Evolutionary conservation across 2,797 vertebrate genomes (phyloP), one percentile per base, ranked within the genome.

Genomic region (Rhinophrynus dorsalis): DNA sequence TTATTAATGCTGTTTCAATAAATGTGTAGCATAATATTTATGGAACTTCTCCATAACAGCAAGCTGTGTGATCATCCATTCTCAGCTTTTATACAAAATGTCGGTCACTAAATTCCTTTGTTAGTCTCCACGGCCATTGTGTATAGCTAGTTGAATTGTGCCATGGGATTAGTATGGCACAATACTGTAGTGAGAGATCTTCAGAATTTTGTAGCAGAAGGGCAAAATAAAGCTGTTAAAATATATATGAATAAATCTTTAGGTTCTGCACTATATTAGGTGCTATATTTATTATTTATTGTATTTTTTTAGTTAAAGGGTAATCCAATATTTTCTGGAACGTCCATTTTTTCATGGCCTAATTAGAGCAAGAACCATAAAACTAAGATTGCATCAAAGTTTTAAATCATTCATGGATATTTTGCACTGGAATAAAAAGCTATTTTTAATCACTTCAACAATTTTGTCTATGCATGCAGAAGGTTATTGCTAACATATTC

Each of bases 361-460:
- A 66, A 67, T 73, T 73, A 66, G 33, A 73, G 62, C 62, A 59
- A 66, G 52, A 38, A 51, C 62, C 45, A 55, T 44, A 67, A 60
- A 52, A 60, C 61, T 52, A 59, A 73, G 47, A 51, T 62, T 66
- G 70, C 70, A 44, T 59, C 62, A 59, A 51, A 52, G 70, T 54
- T 60, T 63, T 73, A 73, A 73, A 73, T 73, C 62, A 73, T 73
- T 66, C 62, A 73, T 73, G 62, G 62, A 52, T 73, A 73, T 67
- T 73, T 55, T 60, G 62, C 55, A 66, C 45, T 52, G 47, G 47
- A 73, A 73, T 67, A 73, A 67, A 73, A 73, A 66, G 55, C 61
- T 65, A 65, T 72, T 64, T 69, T 72, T 72, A 72, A 72, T 72
- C 62, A 67, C 54, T 20, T 24, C 42, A 57, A 23, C 42, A 66